Base-by-base conservation (phyloP, 2,888 invertebrate species). In the Tortrix viridana region DNA sequence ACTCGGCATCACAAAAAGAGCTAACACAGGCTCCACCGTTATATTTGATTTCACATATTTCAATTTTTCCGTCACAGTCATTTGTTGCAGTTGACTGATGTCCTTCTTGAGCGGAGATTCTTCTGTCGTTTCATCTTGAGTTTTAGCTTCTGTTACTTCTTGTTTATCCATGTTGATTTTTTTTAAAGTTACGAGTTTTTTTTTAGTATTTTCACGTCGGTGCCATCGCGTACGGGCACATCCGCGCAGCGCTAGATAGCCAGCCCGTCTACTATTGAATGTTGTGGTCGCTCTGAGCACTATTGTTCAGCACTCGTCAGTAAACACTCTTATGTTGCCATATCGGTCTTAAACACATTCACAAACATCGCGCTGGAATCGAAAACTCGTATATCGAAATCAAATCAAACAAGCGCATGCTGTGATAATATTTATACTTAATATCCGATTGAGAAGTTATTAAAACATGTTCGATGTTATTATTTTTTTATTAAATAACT, bases 21-120 rank as follows among this genome's bases (percentile, higher is more conserved):
- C 93, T 63, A 95, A 75, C 60, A 94, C 93, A 0, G 95, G 95
- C 80, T 95, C 95, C 18, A 95, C 95, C 0, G 95, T 94, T 55
- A 95, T 92, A 70, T 94, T 94, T 18, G 90, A 84, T 71, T 88
- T 89, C 6, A 93, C 68, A 71, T 85, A 89, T 60, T 85, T 88
- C 18, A 93, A 65, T 80, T 93, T 94, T 68, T 93, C 85, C 43
- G 80, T 69, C 54, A 85, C 76, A 16, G 77, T 84, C 86, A 89
- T 84, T 38, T 82, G 78, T 65, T 82, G 76, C 65, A 84, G 69
- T 68, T 74, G 73, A 70, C 80, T 80, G n/a, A 69, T 57, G 68
- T 82, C 81, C 12, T 69, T 69, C 73, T 88, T 89, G 52, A 88
- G 67, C 2, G 89, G 85, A 16, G 83, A 67, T 66, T 82, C 85